A percentile compares a stretch with the other conserved stretches of the same genome.
Evolutionary conservation across 2,113 vertebrate species (phyloP).

Genomic region (Dasyprocta punctata): DNA sequence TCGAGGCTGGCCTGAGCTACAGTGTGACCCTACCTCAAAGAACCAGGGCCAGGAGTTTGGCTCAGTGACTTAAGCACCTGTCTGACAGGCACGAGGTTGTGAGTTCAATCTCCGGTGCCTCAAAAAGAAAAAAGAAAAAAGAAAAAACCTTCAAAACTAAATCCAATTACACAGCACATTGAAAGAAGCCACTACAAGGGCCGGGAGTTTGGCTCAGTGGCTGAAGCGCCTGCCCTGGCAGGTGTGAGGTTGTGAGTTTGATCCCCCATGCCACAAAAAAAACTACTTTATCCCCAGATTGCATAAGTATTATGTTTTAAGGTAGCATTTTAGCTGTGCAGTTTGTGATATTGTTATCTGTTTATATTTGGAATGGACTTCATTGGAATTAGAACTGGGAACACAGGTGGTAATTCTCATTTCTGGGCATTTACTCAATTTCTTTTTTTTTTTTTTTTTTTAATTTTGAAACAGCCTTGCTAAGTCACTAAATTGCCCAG

Average conservation of each 20-base stretch:
- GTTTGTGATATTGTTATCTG: background rate
- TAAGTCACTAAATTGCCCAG: background rate
- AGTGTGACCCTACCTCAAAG: too few relatives aligned
- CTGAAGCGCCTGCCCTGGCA: too few relatives aligned
- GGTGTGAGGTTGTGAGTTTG: too few relatives aligned
- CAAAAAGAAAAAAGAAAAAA: too few relatives aligned
- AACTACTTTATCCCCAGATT: background rate
- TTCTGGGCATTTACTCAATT: background rate
- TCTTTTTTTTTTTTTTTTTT: background rate
- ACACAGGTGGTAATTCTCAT: background rate
- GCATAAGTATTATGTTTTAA: background rate
- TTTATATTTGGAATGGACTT: background rate
- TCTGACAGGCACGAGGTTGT: too few relatives aligned
- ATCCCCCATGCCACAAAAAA: too few relatives aligned
- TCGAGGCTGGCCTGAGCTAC: too few relatives aligned
- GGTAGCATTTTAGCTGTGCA: background rate
- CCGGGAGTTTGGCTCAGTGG: too few relatives aligned
- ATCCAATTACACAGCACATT: background rate
- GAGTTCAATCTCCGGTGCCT: too few relatives aligned
- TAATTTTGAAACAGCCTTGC: background rate
- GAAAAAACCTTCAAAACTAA: background rate
- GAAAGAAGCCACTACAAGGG: background rate
- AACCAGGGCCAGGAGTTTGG: too few relatives aligned
- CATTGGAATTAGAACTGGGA: conserved; percentile 2
- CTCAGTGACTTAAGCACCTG: too few relatives aligned